Percentiles rank a stretch among this genome's conserved stretches.
phyloP scores from a whole-genome alignment of 2,888 invertebrate species.

The Oscheius sp. region DNA sequence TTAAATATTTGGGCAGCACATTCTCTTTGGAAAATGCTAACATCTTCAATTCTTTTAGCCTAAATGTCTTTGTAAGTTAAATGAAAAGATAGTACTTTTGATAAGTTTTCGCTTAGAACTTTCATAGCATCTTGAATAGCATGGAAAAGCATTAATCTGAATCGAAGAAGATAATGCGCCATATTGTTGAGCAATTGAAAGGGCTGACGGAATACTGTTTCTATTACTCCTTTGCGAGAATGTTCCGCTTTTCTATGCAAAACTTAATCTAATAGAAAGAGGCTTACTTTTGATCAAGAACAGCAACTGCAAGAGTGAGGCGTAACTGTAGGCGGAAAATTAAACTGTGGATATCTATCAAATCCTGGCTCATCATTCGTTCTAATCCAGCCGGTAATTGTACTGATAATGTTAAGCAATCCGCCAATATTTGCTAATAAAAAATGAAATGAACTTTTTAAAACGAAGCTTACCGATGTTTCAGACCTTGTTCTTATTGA shows the following conservation, averaged over 20 bases:
- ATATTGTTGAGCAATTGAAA: neutral
- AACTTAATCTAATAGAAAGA: neutral
- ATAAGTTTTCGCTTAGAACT: neutral
- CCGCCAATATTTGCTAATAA: conserved; percentile 8
- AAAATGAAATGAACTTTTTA: neutral
- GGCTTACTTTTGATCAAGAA: conserved; percentile 1
- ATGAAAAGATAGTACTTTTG: neutral
- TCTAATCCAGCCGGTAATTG: neutral
- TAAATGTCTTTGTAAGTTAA: too few relatives aligned
- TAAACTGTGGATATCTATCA: neutral
- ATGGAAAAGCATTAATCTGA: neutral
- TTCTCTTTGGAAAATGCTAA: neutral
- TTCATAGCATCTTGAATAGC: neutral
- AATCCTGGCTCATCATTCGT: neutral
- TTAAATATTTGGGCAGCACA: conserved; percentile 10
- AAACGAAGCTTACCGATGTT: neutral
- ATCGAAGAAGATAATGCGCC: conserved; percentile 1
- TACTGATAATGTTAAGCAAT: neutral
- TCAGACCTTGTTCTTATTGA: neutral
- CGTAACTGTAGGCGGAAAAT: conserved; percentile 24
- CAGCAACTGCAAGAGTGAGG: neutral
- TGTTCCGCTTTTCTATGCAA: neutral
- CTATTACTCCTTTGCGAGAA: neutral
- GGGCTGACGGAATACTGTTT: neutral
- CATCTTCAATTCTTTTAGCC: conserved; percentile 7